Base-by-base conservation (phyloP, 1,140 invertebrate species). In the Polyergus mexicanus region DNA sequence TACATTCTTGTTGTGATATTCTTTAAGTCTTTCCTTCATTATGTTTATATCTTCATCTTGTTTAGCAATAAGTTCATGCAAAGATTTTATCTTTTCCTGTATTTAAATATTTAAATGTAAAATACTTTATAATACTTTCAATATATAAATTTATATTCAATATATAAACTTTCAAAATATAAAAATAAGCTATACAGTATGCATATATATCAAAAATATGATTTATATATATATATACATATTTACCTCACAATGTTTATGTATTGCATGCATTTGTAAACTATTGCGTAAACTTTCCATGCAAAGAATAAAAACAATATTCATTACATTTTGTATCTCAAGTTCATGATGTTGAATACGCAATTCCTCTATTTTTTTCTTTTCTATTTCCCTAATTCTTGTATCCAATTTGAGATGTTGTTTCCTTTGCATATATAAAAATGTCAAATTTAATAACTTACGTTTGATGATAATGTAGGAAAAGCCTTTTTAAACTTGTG, bases 251-350 rank as follows among this genome's bases (percentile, higher is more conserved):
- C 92, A 94, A 68, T 90, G 41, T 54, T 88, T 65, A 38, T 94
- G 81, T 11, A 95, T 83, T 11, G 63, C 25, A 16, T 91, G 41
- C 68, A 93, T 94, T 86, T 95, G 92, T 7, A 76, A 74, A 60
- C 85, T 86, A 80, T 92, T 94, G 65, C 92, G 94, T 60, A 92
- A 89, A 75, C 93, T 89, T 88, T 96, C 95, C n/a, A 92, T 85
- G 44, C 93, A 95, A 7, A 95, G 74, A 6, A 94, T 56, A 74
- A 93, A 94, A 69, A 95, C 94, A 77, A 95, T 85, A 85, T 94
- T 93, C 1, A 92, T 90, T 7, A 94, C 84, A 72, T 94, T 95
- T 86, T 93, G 93, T 56, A 91, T 94, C 85, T 95, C 91, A n/a
- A 95, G 68, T 74, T 95, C 89, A 58, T 92, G 89, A 32, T 88